Evolutionary conservation across 1,140 invertebrate species (phyloP), one percentile per base, ranked within the genome.

Genomic region (Penaeus chinensis): DNA sequence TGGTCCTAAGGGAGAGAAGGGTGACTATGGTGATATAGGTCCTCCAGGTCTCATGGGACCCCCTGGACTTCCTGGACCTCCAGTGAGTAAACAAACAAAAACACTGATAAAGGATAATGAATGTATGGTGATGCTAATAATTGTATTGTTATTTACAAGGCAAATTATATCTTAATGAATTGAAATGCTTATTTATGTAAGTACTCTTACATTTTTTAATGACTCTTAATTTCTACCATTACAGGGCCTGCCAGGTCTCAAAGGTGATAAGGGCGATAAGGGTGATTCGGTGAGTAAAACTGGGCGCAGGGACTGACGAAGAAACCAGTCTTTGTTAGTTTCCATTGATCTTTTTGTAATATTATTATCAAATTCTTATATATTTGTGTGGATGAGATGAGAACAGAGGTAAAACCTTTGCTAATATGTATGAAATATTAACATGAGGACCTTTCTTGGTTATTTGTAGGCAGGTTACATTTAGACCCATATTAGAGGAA

Each of bases 231-330:
- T 69, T 42, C 69, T 63, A 65, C 96, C 97, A 91, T 96, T 97
- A 91, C 94, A 96, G 91, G 97, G 97, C n/a, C 97, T 97, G 92
- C 96, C 96, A 24, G 97, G 97, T 20, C 93, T 95, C 84, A 96
- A 96, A 92, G 97, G 97, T 47, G 96, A 97, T 89, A 98, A 97
- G 92, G 97, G 97, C 62, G 96, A 98, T 91, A 96, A 97, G 92
- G 96, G 96, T 71, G 96, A 98, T 94, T 97, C 96, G 94, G 97
- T 97, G 93, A 95, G 95, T 94, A 82, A 22, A 54, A 54, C 10
- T 54, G 54, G 5, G 54, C 10, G 54, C 0, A 54, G 47, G 47
- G 47, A 16, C 11, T 16, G 54, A 1, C 16, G 54, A 54, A 19
- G 27, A 20, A 24, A 16, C 20, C 42, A 3, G n/a, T 19, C 37